Percentiles rank a stretch among this genome's conserved stretches.
Evolutionary conservation across 1,140 invertebrate species (phyloP).

Genomic region (Caerostris darwini): DNA sequence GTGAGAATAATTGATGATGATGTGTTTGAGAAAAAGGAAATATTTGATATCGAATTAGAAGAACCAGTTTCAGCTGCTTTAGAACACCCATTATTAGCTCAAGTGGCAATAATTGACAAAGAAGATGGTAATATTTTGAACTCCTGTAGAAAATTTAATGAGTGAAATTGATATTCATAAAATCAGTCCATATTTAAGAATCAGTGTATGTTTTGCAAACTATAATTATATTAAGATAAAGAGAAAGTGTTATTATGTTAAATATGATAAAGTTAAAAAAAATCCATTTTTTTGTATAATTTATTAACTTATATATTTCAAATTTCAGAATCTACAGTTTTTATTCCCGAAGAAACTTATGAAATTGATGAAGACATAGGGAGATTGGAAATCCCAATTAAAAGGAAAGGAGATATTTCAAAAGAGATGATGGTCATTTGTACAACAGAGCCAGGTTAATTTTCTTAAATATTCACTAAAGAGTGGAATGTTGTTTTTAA

Average conservation of each 20-base stretch:
- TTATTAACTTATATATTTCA: background rate
- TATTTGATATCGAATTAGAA: constrained; percentile 80
- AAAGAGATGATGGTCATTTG: constrained; percentile 82
- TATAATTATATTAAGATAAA: too few species aligned
- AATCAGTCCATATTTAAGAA: too few species aligned
- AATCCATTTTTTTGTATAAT: too few species aligned
- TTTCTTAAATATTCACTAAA: too few species aligned
- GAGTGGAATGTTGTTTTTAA: too few species aligned
- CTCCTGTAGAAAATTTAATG: background rate
- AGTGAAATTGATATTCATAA: background rate
- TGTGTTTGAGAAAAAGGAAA: constrained; percentile 81
- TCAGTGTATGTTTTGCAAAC: too few species aligned
- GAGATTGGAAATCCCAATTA: constrained; percentile 81
- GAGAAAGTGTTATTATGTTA: too few species aligned
- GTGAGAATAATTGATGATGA: constrained; percentile 81
- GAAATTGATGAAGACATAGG: constrained; percentile 81
- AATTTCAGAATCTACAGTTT: constrained; percentile 81
- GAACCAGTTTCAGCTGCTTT: constrained; percentile 81
- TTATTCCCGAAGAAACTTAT: constrained; percentile 80
- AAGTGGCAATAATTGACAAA: constrained; percentile 81
- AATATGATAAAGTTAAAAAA: too few species aligned
- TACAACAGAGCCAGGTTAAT: constrained; percentile 81
- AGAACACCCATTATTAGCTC: constrained; percentile 80
- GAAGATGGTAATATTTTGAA: constrained; percentile 82
- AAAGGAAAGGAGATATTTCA: constrained; percentile 81